Conservation (phyloP, 2,888 invertebrate species). For the Clistopyga incitator region DNA sequence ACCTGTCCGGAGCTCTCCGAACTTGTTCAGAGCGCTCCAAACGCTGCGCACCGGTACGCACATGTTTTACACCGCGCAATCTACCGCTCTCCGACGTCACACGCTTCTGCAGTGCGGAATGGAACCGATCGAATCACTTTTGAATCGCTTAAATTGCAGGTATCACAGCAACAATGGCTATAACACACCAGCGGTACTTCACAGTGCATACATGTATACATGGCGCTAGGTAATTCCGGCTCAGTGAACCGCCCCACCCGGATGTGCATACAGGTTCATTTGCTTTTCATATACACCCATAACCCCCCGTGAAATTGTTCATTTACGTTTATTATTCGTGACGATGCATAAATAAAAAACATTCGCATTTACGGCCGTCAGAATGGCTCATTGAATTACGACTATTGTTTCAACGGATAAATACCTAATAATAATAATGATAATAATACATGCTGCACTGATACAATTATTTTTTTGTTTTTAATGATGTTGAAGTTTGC, state of each 20-base stretch:
- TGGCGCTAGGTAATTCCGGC: neutral
- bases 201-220: neutral
- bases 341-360: neutral
- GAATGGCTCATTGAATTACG: neutral
- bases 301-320: neutral
- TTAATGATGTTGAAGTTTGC: too few relatives aligned
- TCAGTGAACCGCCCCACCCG: neutral
- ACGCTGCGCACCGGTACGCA: neutral
- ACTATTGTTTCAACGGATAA: too few relatives aligned
- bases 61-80: neutral
- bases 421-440: too few relatives aligned
- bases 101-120: constrained; percentile 53
- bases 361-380: neutral
- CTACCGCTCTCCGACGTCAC: constrained; percentile 29
- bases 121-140: constrained; percentile 70
- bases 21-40: neutral
- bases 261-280: neutral
- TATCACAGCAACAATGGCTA: constrained; percentile 56
- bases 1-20: constrained; percentile 31
- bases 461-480: too few relatives aligned
- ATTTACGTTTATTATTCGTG: neutral
- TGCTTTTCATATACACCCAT: neutral
- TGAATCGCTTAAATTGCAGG: constrained; percentile 74
- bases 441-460: too few relatives aligned
- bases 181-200: neutral